These are phyloP conservation scores for Spea multiplicata DNA, from an alignment of 2,113 vertebrate species.

Conservation along the genomic window DNA sequence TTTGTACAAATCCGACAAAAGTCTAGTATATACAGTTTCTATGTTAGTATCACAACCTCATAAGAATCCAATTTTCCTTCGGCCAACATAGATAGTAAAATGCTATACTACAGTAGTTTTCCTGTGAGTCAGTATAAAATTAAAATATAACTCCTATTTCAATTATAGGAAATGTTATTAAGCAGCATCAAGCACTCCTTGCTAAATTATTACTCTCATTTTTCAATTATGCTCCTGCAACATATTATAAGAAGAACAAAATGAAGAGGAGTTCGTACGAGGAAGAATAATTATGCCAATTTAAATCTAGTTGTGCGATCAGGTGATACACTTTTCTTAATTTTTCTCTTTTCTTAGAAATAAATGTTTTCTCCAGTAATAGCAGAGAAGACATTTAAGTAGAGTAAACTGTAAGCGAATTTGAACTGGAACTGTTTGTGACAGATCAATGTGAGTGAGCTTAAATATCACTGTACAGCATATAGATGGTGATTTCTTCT, in stretches of 20 bases:
- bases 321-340: neutral
- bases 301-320: neutral
- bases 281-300: constrained; percentile 12
- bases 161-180: constrained; percentile 50
- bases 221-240: constrained; percentile 41
- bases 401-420: constrained; percentile 6
- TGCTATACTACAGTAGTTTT: constrained; percentile 41
- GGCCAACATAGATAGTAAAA: constrained; percentile 30
- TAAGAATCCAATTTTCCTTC: constrained; percentile 32
- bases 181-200: constrained; percentile 33
- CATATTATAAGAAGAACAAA: constrained; percentile 23
- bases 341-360: too few relatives aligned
- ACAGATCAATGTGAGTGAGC: constrained; percentile 12
- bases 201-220: constrained; percentile 46
- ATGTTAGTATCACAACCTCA: constrained; percentile 34
- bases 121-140: constrained; percentile 46
- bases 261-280: constrained; percentile 40
- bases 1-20: too few relatives aligned
- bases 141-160: constrained; percentile 41
- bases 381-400: neutral
- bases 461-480: constrained; percentile 40
- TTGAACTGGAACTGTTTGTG: constrained; percentile 24
- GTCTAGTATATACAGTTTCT: constrained; percentile 27
- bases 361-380: constrained; percentile 4
- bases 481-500: constrained; percentile 20